A percentile compares a stretch with the other conserved stretches of the same genome.
These are phyloP conservation scores for Misgurnus anguillicaudatus DNA, from an alignment of 2,113 vertebrate species.

Conservation along the genomic window DNA sequence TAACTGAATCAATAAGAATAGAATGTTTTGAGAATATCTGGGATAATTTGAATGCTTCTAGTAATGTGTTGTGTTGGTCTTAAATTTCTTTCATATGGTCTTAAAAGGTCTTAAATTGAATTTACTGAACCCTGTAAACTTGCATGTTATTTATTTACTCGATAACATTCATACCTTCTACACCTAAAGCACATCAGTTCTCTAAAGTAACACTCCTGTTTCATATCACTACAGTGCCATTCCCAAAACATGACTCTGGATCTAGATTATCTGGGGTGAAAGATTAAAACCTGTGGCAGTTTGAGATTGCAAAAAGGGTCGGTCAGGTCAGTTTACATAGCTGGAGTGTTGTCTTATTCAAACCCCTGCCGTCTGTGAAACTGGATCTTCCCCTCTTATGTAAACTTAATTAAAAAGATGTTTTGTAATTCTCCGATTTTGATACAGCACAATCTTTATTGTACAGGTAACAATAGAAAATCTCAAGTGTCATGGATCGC, in stretches of 20 bases:
- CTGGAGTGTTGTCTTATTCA: conserved; percentile 17
- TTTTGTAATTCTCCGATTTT: conserved; percentile 56
- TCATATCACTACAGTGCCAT: neutral
- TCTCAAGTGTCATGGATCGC: conserved; percentile 46
- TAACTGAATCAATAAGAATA: too few relatives aligned
- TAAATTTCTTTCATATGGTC: too few relatives aligned
- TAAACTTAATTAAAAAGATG: conserved; percentile 56
- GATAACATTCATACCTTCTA: neutral
- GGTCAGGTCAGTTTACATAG: conserved; percentile 47
- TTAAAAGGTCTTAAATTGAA: too few relatives aligned
- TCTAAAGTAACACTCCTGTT: neutral
- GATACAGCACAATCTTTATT: conserved; percentile 51
- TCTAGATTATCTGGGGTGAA: conserved; percentile 26
- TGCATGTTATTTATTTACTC: too few relatives aligned
- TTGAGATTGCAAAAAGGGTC: conserved; percentile 43
- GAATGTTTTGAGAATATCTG: too few relatives aligned
- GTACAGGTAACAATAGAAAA: conserved; percentile 56
- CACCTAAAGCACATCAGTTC: neutral
- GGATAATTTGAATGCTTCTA: too few relatives aligned
- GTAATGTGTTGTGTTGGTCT: too few relatives aligned
- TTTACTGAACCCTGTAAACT: too few relatives aligned
- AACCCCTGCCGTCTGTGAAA: conserved; percentile 44
- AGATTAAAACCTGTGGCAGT: conserved; percentile 32
- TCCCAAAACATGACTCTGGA: neutral
- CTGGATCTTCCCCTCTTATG: conserved; percentile 55